These are phyloP conservation scores for Micrasema minimum DNA, from an alignment of 1,140 invertebrate genomes.

Conservation along the genomic window DNA sequence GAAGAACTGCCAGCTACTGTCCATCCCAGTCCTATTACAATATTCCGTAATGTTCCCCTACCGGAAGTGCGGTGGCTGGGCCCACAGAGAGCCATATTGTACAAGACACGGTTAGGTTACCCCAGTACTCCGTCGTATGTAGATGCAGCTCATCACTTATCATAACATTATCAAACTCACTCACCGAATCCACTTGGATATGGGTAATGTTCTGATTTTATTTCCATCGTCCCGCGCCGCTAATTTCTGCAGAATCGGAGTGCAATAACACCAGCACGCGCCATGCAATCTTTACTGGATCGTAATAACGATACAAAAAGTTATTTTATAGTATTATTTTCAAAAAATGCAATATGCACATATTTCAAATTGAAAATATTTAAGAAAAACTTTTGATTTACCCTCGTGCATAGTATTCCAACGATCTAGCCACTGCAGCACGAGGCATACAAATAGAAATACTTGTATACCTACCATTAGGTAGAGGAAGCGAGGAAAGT, in stretches of 20 bases:
- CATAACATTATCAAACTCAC: not conserved
- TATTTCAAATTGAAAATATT: too few species aligned
- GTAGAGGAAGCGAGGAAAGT: too few species aligned
- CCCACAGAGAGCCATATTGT: constrained; percentile 9
- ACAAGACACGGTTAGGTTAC: constrained; percentile 9
- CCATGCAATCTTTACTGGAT: not conserved
- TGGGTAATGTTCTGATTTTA: not conserved
- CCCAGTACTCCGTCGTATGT: not conserved
- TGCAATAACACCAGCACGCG: not conserved
- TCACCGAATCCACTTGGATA: not conserved
- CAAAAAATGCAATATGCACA: too few species aligned
- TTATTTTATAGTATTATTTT: not conserved
- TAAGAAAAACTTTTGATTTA: too few species aligned
- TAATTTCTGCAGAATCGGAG: not conserved
- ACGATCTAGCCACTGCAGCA: too few species aligned
- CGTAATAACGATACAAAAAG: not conserved
- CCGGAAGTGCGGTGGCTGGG: not conserved
- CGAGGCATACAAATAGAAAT: too few species aligned
- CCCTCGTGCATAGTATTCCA: too few species aligned
- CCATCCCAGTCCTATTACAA: too few species aligned
- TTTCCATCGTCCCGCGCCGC: not conserved
- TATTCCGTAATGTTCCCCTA: not conserved
- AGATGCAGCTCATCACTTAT: not conserved
- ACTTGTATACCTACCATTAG: too few species aligned
- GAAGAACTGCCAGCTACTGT: too few species aligned